Conservation (phyloP, 2,888 invertebrate genomes). For the Macrostomum cliftonense region DNA sequence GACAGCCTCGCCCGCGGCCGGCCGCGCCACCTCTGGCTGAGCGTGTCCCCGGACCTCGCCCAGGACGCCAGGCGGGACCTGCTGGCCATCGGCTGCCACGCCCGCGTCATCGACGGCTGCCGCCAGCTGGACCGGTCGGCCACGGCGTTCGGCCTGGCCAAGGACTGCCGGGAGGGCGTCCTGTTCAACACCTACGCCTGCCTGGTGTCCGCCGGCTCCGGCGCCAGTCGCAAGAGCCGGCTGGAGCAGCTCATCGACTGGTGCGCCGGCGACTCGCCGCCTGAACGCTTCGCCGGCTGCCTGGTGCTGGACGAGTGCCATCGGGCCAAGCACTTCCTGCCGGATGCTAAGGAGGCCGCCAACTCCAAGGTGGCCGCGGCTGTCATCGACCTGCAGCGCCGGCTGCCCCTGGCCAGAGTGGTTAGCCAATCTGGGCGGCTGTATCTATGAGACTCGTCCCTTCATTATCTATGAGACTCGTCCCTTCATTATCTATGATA, state of each 20-base stretch:
- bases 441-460: too few species aligned
- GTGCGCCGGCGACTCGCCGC: slow-evolving; percentile 22
- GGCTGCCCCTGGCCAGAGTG: slow-evolving; percentile 30
- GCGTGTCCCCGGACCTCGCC: slow-evolving; percentile 30
- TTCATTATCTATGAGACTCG: too few species aligned
- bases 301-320: slow-evolving; percentile 35
- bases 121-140: slow-evolving; percentile 21
- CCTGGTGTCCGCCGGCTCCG: slow-evolving; percentile 28
- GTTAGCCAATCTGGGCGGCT: too few species aligned
- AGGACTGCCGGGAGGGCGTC: slow-evolving; percentile 21
- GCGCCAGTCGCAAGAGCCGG: slow-evolving; percentile 21
- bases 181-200: slow-evolving; percentile 34
- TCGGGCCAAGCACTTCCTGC: slow-evolving; percentile 34
- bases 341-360: slow-evolving; percentile 30
- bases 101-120: slow-evolving; percentile 32
- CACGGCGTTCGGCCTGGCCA: slow-evolving; percentile 1
- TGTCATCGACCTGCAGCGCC: slow-evolving; percentile 27
- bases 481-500: too few species aligned
- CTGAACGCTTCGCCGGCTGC: slow-evolving; percentile 28
- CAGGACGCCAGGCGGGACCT: slow-evolving; percentile 31
- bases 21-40: slow-evolving; percentile 31
- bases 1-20: slow-evolving; percentile 30
- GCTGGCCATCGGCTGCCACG: slow-evolving; percentile 26
- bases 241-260: slow-evolving; percentile 30
- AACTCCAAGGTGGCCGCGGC: slow-evolving; percentile 31